Evolutionary conservation across 37 sponge, comb jelly and placozoan species (phyloP).

Genomic region (Beroe forskalii): DNA sequence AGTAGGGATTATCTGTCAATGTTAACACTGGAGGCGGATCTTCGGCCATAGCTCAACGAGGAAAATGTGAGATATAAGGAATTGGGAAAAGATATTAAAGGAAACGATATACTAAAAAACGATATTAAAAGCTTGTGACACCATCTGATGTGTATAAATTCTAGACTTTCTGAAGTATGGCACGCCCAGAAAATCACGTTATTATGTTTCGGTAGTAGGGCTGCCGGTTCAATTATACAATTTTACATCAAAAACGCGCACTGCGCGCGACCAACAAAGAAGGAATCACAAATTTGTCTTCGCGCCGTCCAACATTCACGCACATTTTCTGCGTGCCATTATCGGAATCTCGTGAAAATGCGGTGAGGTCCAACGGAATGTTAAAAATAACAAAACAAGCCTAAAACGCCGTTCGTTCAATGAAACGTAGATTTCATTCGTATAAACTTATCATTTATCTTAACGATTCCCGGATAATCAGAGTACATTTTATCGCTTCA

Average conservation of each 20-base stretch:
- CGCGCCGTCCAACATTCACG: neutral
- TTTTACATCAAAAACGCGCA: neutral
- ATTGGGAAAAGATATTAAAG: neutral
- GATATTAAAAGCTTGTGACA: no score
- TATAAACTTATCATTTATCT: no score
- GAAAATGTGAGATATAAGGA: neutral
- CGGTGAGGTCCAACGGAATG: no score
- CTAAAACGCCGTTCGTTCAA: no score
- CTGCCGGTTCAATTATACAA: neutral
- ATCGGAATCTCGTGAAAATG: no score
- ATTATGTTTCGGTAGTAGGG: neutral
- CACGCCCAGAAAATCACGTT: neutral
- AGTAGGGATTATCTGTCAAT: constrained; percentile 45
- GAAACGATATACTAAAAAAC: no score
- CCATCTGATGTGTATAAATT: no score
- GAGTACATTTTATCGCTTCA: no score
- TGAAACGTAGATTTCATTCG: no score
- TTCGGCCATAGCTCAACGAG: constrained; percentile 17
- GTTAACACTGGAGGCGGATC: constrained; percentile 25
- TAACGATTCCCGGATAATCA: no score
- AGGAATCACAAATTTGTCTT: neutral
- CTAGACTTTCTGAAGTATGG: neutral
- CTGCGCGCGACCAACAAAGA: neutral
- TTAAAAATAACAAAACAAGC: no score
- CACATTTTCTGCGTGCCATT: no score